phyloP scores from a whole-genome alignment of 2,888 invertebrate species.

The Diploptera punctata region DNA sequence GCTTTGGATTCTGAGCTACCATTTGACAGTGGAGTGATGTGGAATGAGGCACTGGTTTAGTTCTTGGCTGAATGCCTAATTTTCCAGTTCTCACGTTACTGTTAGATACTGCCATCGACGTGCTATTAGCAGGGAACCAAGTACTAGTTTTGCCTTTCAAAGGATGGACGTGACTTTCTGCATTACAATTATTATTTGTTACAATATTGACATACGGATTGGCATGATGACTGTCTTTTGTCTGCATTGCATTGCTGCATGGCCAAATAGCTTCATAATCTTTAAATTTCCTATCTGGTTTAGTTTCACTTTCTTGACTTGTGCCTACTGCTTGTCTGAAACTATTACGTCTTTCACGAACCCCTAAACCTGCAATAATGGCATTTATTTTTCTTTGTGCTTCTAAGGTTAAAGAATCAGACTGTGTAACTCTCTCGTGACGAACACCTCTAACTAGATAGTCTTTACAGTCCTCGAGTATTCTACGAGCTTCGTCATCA shows the following conservation, averaged over 20 bases:
- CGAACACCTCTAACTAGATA: slow-evolving; percentile 37
- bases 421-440: not conserved
- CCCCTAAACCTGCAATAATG: slow-evolving; percentile 47
- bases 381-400: slow-evolving; percentile 46
- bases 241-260: not conserved
- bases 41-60: too few relatives aligned
- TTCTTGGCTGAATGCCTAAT: slow-evolving; percentile 3
- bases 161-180: not conserved
- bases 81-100: not conserved
- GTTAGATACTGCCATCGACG: not conserved
- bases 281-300: slow-evolving; percentile 11
- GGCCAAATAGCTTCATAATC: slow-evolving; percentile 50
- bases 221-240: not conserved
- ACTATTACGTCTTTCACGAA: slow-evolving; percentile 51
- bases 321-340: slow-evolving; percentile 51
- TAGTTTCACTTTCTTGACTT: slow-evolving; percentile 42
- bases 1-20: not conserved
- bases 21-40: too few relatives aligned
- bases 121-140: not conserved
- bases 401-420: slow-evolving; percentile 38
- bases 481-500: slow-evolving; percentile 41
- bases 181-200: not conserved
- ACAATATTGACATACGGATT: not conserved
- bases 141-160: not conserved
- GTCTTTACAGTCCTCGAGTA: slow-evolving; percentile 43